phyloP scores from a whole-genome alignment of 2,888 invertebrate genomes.

The Apeira syringaria region DNA sequence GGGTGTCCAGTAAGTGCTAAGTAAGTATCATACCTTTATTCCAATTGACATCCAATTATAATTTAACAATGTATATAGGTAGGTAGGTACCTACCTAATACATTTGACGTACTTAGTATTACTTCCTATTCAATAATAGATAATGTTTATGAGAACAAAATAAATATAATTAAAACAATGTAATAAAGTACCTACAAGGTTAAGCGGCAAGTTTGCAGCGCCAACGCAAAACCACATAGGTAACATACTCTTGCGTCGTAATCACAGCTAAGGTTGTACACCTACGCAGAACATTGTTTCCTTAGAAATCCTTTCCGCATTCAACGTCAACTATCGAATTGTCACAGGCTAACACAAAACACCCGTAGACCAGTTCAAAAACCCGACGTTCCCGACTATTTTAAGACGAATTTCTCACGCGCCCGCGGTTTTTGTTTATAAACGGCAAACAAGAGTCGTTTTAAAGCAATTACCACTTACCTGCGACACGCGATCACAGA shows the following conservation, averaged over 20 bases:
- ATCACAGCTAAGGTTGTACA: constrained; percentile 21
- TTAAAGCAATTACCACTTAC: constrained; percentile 81
- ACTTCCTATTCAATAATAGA: constrained; percentile 7
- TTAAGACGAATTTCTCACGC: constrained; percentile 43
- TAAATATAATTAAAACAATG: constrained; percentile 6
- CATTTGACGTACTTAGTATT: too few species aligned
- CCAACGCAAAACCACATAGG: constrained; percentile 13
- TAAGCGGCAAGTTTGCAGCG: constrained; percentile 7
- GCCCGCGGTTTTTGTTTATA: constrained; percentile 57
- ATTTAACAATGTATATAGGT: not conserved
- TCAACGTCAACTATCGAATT: constrained; percentile 55
- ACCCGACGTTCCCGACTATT: constrained; percentile 13
- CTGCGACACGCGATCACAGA: constrained; percentile 80
- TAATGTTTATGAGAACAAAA: constrained; percentile 4
- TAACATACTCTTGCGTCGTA: constrained; percentile 3
- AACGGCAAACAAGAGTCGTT: constrained; percentile 68
- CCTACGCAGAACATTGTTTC: constrained; percentile 33
- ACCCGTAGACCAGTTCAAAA: constrained; percentile 9
- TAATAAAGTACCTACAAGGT: constrained; percentile 16
- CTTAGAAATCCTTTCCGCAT: constrained; percentile 28
- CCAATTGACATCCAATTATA: constrained; percentile 12
- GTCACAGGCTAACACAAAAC: constrained; percentile 62
- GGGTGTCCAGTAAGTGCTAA: too few species aligned
- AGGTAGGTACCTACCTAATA: too few species aligned
- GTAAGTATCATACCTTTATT: too few species aligned